phyloP scores from a whole-genome alignment of 2,888 invertebrate genomes.

The Cataglyphis altisquamis region DNA sequence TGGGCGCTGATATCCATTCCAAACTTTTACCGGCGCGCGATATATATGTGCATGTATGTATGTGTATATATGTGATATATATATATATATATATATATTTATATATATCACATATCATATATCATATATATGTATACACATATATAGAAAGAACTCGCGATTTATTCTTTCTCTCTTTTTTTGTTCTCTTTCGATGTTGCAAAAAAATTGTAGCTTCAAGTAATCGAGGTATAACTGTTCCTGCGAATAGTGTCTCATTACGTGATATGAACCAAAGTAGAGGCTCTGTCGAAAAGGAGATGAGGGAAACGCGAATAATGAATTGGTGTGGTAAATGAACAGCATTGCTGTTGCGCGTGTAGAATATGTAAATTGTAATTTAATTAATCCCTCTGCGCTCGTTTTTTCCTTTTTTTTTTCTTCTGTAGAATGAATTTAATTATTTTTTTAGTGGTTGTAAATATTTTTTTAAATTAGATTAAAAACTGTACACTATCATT shows the following conservation, averaged over 20 bases:
- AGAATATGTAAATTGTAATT: conserved; percentile 48
- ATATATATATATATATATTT: not conserved
- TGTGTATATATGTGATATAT: not conserved
- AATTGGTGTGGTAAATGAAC: not conserved
- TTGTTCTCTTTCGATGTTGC: conserved; percentile 55
- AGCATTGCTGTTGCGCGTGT: conserved; percentile 22
- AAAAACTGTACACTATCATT: conserved; percentile 7
- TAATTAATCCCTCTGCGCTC: not conserved
- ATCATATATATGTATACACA: not conserved
- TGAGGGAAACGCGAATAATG: conserved; percentile 23
- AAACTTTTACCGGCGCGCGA: conserved; percentile 40
- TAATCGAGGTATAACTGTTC: conserved; percentile 69
- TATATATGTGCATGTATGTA: not conserved
- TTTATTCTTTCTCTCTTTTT: conserved; percentile 56
- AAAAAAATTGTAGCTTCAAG: conserved; percentile 51
- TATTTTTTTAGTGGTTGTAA: conserved; percentile 13
- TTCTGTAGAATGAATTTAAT: not conserved
- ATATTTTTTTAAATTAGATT: not conserved
- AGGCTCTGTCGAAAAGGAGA: conserved; percentile 27
- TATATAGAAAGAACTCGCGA: conserved; percentile 26
- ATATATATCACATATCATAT: not conserved
- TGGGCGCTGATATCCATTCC: conserved; percentile 49
- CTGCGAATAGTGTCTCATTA: conserved; percentile 73
- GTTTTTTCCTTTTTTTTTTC: not conserved
- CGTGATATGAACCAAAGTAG: conserved; percentile 73